Evolutionary conservation across 2,888 invertebrate genomes (phyloP).

Genomic region (Caenorhabditis sp.): DNA sequence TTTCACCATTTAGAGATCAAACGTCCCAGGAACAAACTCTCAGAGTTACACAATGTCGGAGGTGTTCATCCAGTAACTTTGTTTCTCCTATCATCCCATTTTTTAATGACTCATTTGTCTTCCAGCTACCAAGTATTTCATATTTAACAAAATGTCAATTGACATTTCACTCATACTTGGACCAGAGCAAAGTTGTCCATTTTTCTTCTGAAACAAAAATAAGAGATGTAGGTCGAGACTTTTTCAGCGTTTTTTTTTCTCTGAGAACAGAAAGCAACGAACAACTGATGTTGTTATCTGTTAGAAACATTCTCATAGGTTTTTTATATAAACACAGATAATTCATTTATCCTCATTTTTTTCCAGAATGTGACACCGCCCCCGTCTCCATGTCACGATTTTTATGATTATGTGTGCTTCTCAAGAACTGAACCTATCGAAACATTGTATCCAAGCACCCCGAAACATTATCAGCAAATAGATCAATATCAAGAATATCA

Average conservation of each 20-base stretch:
- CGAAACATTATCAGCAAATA: neutral
- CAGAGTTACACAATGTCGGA: too few species aligned
- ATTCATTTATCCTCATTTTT: neutral
- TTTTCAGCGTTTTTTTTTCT: neutral
- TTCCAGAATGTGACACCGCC: neutral
- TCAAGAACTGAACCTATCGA: neutral
- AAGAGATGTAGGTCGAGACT: neutral
- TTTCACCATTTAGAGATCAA: too few species aligned
- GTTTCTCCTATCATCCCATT: too few species aligned
- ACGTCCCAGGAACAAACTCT: too few species aligned
- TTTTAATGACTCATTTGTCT: too few species aligned
- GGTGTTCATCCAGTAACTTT: too few species aligned
- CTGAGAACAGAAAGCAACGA: neutral
- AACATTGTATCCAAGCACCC: too few species aligned
- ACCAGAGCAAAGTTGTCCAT: too few species aligned
- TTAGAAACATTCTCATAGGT: neutral
- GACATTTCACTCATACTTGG: neutral
- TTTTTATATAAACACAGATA: neutral
- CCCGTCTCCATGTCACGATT: constrained; percentile 21
- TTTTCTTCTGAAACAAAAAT: too few species aligned
- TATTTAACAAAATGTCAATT: neutral
- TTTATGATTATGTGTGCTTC: constrained; percentile 19
- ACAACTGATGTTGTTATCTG: neutral
- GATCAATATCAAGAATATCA: constrained; percentile 37
- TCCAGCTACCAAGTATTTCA: too few species aligned